Evolutionary conservation across 1,140 invertebrate species (phyloP).

Genomic region (honey bee (Apis mellifera)): Amel_HAv3.1 CM009935.2:10841501-10842000

Average conservation of each 20-base stretch:
- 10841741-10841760: constrained; percentile 45
- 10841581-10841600: constrained; percentile 52
- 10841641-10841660: constrained; percentile 34
- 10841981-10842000: constrained; percentile 51
- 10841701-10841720: constrained; percentile 14
- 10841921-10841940: not conserved
- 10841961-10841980: constrained; percentile 44
- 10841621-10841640: constrained; percentile 13
- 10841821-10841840: constrained; percentile 1
- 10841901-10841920: not conserved
- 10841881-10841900: not conserved
- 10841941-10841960: not conserved
- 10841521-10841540: not conserved
- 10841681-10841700: constrained; percentile 8
- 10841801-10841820: constrained; percentile 11
- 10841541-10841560: constrained; percentile 35
- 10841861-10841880: not conserved
- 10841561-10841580: not conserved
- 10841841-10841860: not conserved
- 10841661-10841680: constrained; percentile 19
- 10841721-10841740: constrained; percentile 35
- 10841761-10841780: constrained; percentile 31
- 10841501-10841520: constrained; percentile 26
- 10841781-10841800: not conserved
- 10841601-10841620: constrained; percentile 39